A percentile compares a stretch with the other conserved stretches of the same genome.
Conservation (phyloP, 2,888 invertebrate species). For the Eubasilissa splendida region DNA sequence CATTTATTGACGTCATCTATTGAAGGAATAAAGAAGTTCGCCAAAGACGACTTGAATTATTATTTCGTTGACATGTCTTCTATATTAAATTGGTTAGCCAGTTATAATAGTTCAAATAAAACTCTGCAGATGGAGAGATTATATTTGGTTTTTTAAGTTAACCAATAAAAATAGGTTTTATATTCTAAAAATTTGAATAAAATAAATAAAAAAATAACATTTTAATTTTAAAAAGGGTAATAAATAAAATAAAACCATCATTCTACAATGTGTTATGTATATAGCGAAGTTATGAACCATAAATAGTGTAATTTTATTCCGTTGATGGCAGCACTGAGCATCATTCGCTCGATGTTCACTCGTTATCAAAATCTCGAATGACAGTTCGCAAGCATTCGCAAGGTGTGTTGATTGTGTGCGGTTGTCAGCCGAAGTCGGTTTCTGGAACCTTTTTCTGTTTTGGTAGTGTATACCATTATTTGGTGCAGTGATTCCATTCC, state of each 20-base stretch:
- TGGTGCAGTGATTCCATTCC: background rate
- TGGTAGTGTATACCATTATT: conserved; percentile 7
- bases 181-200: no score
- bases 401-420: conserved; percentile 3
- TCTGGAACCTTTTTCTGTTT: conserved; percentile 6
- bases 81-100: no score
- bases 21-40: no score
- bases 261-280: no score
- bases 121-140: background rate
- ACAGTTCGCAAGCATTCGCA: conserved; percentile 8
- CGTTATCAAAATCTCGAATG: conserved; percentile 26
- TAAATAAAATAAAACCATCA: no score
- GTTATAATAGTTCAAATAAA: background rate
- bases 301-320: background rate
- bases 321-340: conserved; percentile 1
- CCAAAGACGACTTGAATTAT: no score
- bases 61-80: no score
- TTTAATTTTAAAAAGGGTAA: background rate
- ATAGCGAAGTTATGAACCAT: no score
- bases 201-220: no score
- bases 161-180: no score
- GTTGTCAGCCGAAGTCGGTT: background rate
- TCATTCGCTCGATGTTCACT: conserved; percentile 33
- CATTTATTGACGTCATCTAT: no score
- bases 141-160: no score